phyloP scores from a whole-genome alignment of 2,888 invertebrate species.

The Thysanoteuthis rhombus region DNA sequence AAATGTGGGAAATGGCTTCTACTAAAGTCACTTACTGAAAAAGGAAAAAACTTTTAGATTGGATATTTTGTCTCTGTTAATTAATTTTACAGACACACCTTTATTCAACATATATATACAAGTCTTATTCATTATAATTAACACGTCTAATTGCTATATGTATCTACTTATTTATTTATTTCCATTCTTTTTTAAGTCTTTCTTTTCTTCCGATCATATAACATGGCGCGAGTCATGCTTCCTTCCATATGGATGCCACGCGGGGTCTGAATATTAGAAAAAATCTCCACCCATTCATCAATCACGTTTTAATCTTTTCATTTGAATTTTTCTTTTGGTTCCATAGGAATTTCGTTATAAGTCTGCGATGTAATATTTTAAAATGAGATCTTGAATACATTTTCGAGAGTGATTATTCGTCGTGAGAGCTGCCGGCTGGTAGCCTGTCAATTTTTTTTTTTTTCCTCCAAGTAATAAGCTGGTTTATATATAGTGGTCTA shows the following conservation, averaged over 20 bases:
- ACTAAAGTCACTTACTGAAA: no score
- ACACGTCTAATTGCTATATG: background rate
- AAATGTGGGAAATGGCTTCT: background rate
- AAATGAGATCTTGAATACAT: no score
- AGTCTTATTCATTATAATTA: no score
- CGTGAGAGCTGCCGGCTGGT: no score
- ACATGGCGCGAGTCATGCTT: background rate
- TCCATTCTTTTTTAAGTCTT: background rate
- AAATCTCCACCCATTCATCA: background rate
- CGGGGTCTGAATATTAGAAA: background rate
- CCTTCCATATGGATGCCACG: background rate
- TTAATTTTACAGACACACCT: rapidly evolving
- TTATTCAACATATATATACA: background rate
- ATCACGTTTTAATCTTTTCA: background rate
- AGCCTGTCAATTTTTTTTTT: no score
- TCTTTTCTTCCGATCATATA: background rate
- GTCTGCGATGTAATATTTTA: no score
- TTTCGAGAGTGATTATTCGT: no score
- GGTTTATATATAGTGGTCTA: no score
- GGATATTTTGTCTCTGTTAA: background rate
- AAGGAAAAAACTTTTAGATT: background rate
- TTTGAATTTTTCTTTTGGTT: background rate
- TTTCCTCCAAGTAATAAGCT: no score
- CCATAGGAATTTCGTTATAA: no score
- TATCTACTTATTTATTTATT: no score